Evolutionary conservation across 2,113 vertebrate genomes (phyloP), one percentile per base, ranked within the genome.

Genomic region (Smithornis capensis): DNA sequence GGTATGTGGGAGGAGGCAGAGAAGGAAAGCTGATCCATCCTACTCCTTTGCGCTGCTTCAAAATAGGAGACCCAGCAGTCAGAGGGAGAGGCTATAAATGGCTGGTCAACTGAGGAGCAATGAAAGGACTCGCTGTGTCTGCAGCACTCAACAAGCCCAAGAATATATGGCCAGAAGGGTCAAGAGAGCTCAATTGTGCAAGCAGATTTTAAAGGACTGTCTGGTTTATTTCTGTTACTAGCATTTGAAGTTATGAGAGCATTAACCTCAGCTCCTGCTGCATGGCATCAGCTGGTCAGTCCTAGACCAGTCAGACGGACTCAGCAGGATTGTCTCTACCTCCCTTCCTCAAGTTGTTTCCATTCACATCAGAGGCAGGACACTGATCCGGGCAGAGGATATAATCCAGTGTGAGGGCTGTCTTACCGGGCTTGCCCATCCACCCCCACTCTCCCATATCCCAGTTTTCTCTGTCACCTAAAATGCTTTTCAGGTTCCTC

Each of bases 1-100:
- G 93, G 93, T 31, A 5, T 62, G 87, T 90, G 83, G 93, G 88
- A 92, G 88, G 94, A 90, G 83, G 55, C 84, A 28, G 59, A 71
- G 53, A 19, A 55, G 91, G 89, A 94, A 96, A 87, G 70, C 45
- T 86, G 90, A 94, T 69, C 82, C 18, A 1, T 67, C 37, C 67
- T 64, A 42, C 52, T 65, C 63, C 79, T 83, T n/a, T 63, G 23
- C 6, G 1, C 68, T 1, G 2, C 91, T 87, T 90, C 94, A 82
- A 63, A 95, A 93, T 33, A 81, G 0, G 29, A 91, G 77, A 85
- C 76, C 56, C 31, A 25, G 64, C 52, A 33, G 64, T 3, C 50
- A 27, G 53, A 50, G 82, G 57, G 59, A 63, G 55, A 92, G 49
- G 83, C 73, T 94, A 67, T 27, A 15, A 74, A 12, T 7, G 67